Evolutionary conservation across 2,888 invertebrate genomes (phyloP).

Genomic region (Syrphus vitripennis): DNA sequence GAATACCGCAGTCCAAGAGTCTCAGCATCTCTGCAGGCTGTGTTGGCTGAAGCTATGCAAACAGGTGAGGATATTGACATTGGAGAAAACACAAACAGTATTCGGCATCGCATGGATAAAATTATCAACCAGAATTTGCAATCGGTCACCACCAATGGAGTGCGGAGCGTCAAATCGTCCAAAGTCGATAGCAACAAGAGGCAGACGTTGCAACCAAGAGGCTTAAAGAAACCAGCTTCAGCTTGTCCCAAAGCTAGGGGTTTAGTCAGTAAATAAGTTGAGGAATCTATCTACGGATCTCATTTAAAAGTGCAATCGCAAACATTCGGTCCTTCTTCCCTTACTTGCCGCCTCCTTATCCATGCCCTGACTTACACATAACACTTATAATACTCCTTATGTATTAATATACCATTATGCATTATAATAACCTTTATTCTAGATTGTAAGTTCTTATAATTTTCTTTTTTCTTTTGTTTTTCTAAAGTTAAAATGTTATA

Average conservation of each 20-base stretch:
- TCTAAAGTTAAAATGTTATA: conserved; percentile 9
- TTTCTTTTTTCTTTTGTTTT: conserved; percentile 9
- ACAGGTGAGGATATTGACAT: conserved; percentile 81
- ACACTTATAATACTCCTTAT: conserved; percentile 37
- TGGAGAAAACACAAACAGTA: conserved; percentile 78
- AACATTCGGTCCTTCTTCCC: conserved; percentile 30
- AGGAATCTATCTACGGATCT: background rate
- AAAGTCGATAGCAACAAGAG: conserved; percentile 78
- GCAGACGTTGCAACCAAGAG: conserved; percentile 77
- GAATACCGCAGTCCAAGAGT: conserved; percentile 81
- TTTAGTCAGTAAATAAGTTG: conserved; percentile 79
- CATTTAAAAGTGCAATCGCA: conserved; percentile 38
- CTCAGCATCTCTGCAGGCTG: conserved; percentile 80
- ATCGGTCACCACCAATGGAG: conserved; percentile 73
- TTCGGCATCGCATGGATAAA: conserved; percentile 80
- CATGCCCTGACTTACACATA: conserved; percentile 35
- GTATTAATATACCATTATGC: background rate
- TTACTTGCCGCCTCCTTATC: conserved; percentile 44
- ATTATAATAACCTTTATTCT: conserved; percentile 38
- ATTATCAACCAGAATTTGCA: conserved; percentile 80
- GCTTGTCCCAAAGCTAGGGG: conserved; percentile 81
- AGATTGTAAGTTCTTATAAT: conserved; percentile 32
- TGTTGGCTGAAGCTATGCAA: conserved; percentile 81
- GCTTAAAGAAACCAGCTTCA: conserved; percentile 79
- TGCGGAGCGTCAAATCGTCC: conserved; percentile 76